Evolutionary conservation across 2,113 vertebrate genomes (phyloP).

Genomic region (Spheniscus mendiculus): DNA sequence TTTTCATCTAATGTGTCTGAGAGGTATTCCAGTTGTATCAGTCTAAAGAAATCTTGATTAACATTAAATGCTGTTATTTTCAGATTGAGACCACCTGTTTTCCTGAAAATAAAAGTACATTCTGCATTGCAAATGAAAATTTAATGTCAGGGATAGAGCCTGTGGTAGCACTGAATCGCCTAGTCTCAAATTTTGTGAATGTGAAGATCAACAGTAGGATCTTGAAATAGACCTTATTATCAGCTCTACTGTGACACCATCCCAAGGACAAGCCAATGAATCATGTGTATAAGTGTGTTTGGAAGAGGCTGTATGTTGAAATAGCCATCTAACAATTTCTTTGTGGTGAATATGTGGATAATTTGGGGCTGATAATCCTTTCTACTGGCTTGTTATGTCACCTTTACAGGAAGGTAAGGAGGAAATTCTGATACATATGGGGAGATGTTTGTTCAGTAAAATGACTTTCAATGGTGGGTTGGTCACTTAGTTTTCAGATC

Average conservation of each 20-base stretch:
- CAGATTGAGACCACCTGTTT: not conserved
- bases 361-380: not conserved
- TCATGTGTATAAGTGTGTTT: not conserved
- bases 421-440: not conserved
- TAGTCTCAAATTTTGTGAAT: not conserved
- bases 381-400: not conserved
- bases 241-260: not conserved
- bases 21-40: not conserved
- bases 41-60: not conserved
- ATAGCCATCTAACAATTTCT: not conserved
- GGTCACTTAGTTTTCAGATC: not conserved
- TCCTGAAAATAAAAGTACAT: not conserved
- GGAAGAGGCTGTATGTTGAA: not conserved
- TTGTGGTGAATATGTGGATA: not conserved
- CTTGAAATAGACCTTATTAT: not conserved
- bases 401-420: not conserved
- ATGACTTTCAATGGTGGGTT: not conserved
- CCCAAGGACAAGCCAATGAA: not conserved
- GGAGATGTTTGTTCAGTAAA: not conserved
- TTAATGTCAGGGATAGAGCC: not conserved
- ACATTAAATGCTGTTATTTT: not conserved
- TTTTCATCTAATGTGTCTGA: not conserved
- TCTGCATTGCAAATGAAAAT: not conserved
- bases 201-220: not conserved
- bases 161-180: not conserved